Evolutionary conservation across 2,888 invertebrate genomes (phyloP).

Genomic region (Platycheirus albimanus): DNA sequence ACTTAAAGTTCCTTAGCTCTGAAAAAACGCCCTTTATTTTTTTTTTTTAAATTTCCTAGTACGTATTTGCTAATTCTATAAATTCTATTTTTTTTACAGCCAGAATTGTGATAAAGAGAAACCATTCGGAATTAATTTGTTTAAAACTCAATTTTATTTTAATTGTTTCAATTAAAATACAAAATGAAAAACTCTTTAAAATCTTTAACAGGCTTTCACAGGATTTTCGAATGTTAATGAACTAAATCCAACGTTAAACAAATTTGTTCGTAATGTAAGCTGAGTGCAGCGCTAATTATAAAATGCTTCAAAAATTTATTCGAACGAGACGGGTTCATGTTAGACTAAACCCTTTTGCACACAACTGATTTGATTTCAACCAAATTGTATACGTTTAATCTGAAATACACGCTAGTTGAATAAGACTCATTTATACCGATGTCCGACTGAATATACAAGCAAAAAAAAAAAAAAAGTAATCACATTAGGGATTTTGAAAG

Average conservation of each 20-base stretch:
- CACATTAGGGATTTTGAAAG: constrained; percentile 36
- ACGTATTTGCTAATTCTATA: too few relatives aligned
- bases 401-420: constrained; percentile 3
- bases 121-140: too few relatives aligned
- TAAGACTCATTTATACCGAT: constrained; percentile 7
- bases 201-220: neutral
- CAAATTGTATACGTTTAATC: constrained; percentile 6
- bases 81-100: too few relatives aligned
- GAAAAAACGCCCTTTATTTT: too few relatives aligned
- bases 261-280: constrained; percentile 8
- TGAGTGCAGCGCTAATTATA: constrained; percentile 17
- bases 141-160: too few relatives aligned
- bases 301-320: neutral
- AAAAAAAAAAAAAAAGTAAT: constrained; percentile 6
- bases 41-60: too few relatives aligned
- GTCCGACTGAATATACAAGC: neutral
- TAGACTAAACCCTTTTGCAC: neutral
- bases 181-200: neutral
- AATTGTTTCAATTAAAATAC: too few relatives aligned
- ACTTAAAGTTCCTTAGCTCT: too few relatives aligned
- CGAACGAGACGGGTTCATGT: neutral
- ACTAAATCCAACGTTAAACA: constrained; percentile 6
- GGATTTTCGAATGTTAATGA: neutral
- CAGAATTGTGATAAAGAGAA: too few relatives aligned
- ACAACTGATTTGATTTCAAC: constrained; percentile 11